A percentile compares a stretch with the other conserved stretches of the same genome.
These are phyloP conservation scores for Dryococelus australis DNA, from an alignment of 2,888 invertebrate genomes.

Conservation along the genomic window DNA sequence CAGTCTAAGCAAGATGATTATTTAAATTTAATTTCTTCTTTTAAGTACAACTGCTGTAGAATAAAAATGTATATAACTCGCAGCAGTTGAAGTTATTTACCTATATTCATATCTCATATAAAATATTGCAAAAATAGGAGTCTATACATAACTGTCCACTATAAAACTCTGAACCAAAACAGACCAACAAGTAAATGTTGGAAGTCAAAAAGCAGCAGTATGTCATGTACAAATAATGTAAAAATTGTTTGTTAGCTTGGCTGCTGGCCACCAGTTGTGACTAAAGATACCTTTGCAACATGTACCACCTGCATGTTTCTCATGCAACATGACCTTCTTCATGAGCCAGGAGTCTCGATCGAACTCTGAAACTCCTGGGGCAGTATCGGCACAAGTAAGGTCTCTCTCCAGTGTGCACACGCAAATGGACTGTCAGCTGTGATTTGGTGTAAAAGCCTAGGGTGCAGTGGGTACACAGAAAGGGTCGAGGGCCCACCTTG, in stretches of 20 bases:
- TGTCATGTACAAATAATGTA: too few species aligned
- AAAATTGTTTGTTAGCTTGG: not conserved
- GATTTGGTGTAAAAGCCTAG: constrained; percentile 12
- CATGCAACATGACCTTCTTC: not conserved
- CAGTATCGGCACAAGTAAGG: constrained; percentile 12
- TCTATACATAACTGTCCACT: not conserved
- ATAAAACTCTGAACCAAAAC: not conserved
- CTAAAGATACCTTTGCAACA: too few species aligned
- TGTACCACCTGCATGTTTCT: not conserved
- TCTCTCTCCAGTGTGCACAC: constrained; percentile 63
- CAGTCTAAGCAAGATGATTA: too few species aligned
- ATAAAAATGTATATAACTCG: too few species aligned
- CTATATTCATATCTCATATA: not conserved
- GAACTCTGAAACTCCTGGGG: constrained; percentile 25
- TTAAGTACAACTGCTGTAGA: too few species aligned
- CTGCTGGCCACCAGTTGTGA: not conserved
- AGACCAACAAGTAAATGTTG: not conserved
- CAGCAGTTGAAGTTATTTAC: too few species aligned
- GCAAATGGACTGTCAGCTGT: constrained; percentile 58
- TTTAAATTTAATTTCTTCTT: too few species aligned
- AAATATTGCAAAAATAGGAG: not conserved
- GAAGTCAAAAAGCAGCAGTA: not conserved
- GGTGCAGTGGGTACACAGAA: constrained; percentile 12
- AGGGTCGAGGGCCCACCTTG: constrained; percentile 6
- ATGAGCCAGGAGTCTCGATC: constrained; percentile 17